Percentiles rank a stretch among this genome's conserved stretches.
phyloP scores from a whole-genome alignment of 2,797 vertebrate species.

The Sebastolobus alascanus region DNA sequence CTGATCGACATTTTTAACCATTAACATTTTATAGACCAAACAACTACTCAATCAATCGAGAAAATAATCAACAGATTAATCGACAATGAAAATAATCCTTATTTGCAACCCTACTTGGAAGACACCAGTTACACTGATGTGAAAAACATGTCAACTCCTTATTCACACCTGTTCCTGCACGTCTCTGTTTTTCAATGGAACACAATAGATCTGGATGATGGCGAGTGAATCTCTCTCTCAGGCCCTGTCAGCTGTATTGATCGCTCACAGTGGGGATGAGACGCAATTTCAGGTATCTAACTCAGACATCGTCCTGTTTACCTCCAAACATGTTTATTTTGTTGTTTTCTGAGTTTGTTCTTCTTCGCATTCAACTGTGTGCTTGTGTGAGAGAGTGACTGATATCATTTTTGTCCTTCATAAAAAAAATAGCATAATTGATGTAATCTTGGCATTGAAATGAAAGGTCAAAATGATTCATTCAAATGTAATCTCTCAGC shows the following conservation, averaged over 20 bases:
- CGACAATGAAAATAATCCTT: no score
- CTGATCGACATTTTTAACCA: no score
- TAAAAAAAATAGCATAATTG: not conserved
- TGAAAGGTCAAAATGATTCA: constrained; percentile 12
- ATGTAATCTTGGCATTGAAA: not conserved
- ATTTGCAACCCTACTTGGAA: no score
- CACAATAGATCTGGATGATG: constrained; percentile 4
- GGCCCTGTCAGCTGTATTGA: constrained; percentile 32
- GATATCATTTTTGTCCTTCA: not conserved
- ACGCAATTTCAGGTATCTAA: constrained; percentile 3
- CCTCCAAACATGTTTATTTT: not conserved
- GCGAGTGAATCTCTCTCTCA: constrained; percentile 8
- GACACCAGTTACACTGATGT: constrained; percentile 36
- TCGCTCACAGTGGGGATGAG: not conserved
- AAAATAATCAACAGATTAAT: no score
- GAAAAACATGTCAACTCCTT: constrained; percentile 53
- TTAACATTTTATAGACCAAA: no score
- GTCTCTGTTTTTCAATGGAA: constrained; percentile 32
- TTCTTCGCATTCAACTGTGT: not conserved
- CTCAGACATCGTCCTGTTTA: not conserved
- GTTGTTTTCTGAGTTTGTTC: not conserved
- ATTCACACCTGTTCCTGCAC: constrained; percentile 46
- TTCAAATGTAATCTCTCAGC: not conserved
- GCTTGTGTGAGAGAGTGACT: not conserved
- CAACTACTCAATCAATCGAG: no score